Percentiles rank a stretch among this genome's conserved stretches.
Evolutionary conservation across 2,888 invertebrate genomes (phyloP).

Genomic region (Andrena bucephala): DNA sequence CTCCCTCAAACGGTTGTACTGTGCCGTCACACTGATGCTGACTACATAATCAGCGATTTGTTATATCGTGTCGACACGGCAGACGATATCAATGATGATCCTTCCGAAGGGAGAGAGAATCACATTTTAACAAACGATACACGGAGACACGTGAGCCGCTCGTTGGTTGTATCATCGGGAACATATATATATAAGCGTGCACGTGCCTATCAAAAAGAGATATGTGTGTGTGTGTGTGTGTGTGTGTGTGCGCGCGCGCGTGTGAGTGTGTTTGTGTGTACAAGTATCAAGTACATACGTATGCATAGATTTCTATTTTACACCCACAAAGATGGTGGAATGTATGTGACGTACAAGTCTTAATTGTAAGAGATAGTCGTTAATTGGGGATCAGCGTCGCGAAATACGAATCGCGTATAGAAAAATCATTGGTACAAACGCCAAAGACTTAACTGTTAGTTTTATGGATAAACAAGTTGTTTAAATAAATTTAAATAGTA

Average conservation of each 20-base stretch:
- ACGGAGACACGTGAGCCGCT: constrained; percentile 21
- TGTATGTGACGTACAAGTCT: constrained; percentile 21
- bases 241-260: no score
- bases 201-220: constrained; percentile 38
- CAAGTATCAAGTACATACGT: constrained; percentile 29
- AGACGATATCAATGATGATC: background rate
- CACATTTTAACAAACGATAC: background rate
- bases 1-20: constrained; percentile 22
- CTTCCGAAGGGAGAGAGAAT: background rate
- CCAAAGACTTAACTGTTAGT: constrained; percentile 82
- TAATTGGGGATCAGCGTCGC: constrained; percentile 13
- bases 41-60: constrained; percentile 1
- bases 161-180: constrained; percentile 4
- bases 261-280: background rate
- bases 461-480: constrained; percentile 72
- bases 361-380: constrained; percentile 33
- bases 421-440: constrained; percentile 81
- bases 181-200: constrained; percentile 1
- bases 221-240: background rate
- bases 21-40: background rate
- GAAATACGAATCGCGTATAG: constrained; percentile 23
- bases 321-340: constrained; percentile 29
- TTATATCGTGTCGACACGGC: background rate
- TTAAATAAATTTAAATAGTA: constrained; percentile 44
- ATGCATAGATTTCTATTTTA: constrained; percentile 21